A percentile compares a stretch with the other conserved stretches of the same genome.
These are phyloP conservation scores for Neodiprion lecontei DNA, from an alignment of 1,140 invertebrate species.

Conservation along the genomic window DNA sequence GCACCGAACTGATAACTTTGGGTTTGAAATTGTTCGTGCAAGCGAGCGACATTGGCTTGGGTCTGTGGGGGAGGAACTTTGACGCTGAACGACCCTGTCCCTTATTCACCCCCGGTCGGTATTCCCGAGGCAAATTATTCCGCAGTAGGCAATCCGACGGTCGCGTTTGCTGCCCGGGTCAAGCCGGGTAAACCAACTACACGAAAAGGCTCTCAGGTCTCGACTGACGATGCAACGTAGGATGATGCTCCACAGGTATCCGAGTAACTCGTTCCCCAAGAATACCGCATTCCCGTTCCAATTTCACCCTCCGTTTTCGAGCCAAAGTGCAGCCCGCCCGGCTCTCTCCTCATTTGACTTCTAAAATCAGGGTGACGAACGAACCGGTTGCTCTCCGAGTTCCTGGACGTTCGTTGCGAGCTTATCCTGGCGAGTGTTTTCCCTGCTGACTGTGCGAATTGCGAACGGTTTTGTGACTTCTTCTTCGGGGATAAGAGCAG, in stretches of 20 bases:
- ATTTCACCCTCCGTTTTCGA: too few relatives aligned
- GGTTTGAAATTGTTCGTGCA: neutral
- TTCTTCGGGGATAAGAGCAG: too few relatives aligned
- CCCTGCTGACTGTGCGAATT: too few relatives aligned
- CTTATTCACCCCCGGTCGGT: neutral
- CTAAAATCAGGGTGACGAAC: too few relatives aligned
- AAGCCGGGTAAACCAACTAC: neutral
- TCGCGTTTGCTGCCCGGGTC: neutral
- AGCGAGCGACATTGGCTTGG: neutral
- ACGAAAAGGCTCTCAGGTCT: neutral
- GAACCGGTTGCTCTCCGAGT: too few relatives aligned
- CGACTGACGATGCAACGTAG: neutral
- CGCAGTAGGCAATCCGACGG: neutral
- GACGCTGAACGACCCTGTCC: neutral
- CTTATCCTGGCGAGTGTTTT: too few relatives aligned
- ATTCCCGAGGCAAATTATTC: constrained; percentile 1
- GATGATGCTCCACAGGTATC: neutral
- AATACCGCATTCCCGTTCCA: neutral
- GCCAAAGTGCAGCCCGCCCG: too few relatives aligned
- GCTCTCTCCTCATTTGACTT: too few relatives aligned
- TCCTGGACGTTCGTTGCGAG: too few relatives aligned
- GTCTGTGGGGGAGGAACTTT: neutral
- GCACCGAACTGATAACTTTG: neutral
- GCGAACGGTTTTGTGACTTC: too few relatives aligned
- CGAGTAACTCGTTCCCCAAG: neutral